Base-by-base conservation (phyloP, 2,113 vertebrate genomes). In the Gambusia affinis region DNA sequence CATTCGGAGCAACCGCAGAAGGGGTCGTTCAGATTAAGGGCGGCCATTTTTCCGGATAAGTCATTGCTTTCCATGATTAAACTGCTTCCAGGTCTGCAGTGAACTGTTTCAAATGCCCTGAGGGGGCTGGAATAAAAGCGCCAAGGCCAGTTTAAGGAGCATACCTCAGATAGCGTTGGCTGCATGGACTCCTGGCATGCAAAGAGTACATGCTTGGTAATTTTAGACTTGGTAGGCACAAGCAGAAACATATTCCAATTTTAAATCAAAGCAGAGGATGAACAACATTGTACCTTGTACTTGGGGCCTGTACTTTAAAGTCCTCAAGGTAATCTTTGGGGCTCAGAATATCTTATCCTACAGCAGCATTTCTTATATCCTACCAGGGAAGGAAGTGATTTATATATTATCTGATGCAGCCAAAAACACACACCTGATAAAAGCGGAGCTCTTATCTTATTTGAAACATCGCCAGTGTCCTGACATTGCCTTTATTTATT, bases 141-240 rank as follows among this genome's bases (percentile, higher is more conserved):
- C 60, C 65, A 73, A 79, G 89, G 85, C 79, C 83, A 69, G 76
- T 82, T 83, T 67, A 78, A 80, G 84, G 71, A 79, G 87, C 90
- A 91, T 88, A 85, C 85, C 86, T 79, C 81, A 83, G 90, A 92
- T 92, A 91, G 86, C 82, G 78, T 30, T 76, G 85, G 73, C 84
- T 85, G 73, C 66, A 35, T 75, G 61, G 78, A 83, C 84, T 86
- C 63, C 30, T 81, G 87, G 80, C 85, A 89, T 85, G 83, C 79
- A 80, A 80, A 61, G 78, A 80, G 84, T 76, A 63, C 60, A 35
- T 28, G 77, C 82, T 51, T 78, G 89, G 80, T 90, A 82, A 92
- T 87, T 92, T 92, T 92, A 91, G 89, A 88, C 78, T 85, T 86
- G 71, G 70, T 7, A 89, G 89, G 83, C 70, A 85, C 51, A 81